Base-by-base conservation (phyloP, 2,888 invertebrate genomes). In the Lagria hirta region DNA sequence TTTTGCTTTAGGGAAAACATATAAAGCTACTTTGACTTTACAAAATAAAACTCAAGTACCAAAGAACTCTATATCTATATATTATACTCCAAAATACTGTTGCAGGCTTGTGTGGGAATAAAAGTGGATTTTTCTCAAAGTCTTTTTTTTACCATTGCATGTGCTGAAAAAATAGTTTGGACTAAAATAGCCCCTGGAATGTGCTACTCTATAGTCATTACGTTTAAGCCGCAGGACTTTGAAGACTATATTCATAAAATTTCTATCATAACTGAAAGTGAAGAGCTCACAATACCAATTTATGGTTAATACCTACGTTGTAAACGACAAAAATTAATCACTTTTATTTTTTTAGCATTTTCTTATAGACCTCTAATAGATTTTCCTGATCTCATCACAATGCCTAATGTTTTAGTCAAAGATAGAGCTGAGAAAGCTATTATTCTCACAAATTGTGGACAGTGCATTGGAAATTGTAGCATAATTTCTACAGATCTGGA, bases 161-260 rank as follows among this genome's bases (percentile, higher is more conserved):
- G 75, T 57, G 68, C 73, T 4, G 70, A 72, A 29, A 66, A 68
- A 14, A 68, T 65, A 5, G 66, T 73, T 12, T 63, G 74, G 20
- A 73, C 72, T 1, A 80, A 83, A 59, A 66, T 87, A 12, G 86
- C 85, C 3, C 84, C 87, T 8, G 87, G 88, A 23, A 81, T 87
- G 54, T 75, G 80, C 11, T 74, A 79, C 18, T 70, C 74, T 2
- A 80, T 83, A 54, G 74, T 73, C 4, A 66, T 87, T 3, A 78
- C 77, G 27, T 87, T 88, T 65, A 70, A 63, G 26, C 82, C 86
- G 0, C 72, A 75, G 5, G 75, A 75, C 38, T 65, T 66, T 21
- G 73, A 73, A 50, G 83, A 84, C 62, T 81, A 79, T 48, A 67
- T 67, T 12, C 76, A 81, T 51, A 65, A 68, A 56, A 69, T 82